phyloP scores from a whole-genome alignment of 2,797 vertebrate species.

The Basileuterus tristriatus region DNA sequence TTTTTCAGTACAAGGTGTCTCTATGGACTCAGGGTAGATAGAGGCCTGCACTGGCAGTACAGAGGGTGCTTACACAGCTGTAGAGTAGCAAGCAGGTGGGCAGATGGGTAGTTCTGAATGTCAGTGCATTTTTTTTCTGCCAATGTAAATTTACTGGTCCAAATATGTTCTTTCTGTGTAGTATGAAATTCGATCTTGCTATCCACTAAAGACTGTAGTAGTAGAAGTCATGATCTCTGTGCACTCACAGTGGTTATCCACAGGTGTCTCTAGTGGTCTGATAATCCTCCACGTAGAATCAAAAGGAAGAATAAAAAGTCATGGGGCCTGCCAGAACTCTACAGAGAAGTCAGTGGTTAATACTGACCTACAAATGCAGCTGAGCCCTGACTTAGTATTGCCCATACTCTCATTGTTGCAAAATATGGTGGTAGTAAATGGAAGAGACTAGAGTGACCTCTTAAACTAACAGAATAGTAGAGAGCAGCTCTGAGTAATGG shows the following conservation, averaged over 20 bases:
- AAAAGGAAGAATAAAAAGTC: neutral
- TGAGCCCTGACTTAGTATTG: neutral
- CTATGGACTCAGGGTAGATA: neutral
- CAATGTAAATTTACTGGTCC: neutral
- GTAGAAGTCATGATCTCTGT: neutral
- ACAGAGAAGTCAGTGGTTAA: neutral
- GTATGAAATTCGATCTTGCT: neutral
- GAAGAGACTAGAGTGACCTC: neutral
- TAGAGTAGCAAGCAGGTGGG: neutral
- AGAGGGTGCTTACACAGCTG: neutral
- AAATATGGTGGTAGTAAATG: neutral
- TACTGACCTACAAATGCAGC: neutral
- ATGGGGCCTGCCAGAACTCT: neutral
- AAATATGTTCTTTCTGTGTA: neutral
- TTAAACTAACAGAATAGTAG: neutral
- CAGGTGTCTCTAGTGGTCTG: neutral
- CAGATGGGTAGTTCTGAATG: neutral
- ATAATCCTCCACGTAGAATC: neutral
- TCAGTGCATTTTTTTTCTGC: neutral
- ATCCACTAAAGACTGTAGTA: neutral
- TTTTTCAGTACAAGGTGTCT: neutral
- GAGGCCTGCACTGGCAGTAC: fast-evolving
- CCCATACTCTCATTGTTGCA: neutral
- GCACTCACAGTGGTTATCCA: neutral
- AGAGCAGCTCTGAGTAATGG: neutral